These are phyloP conservation scores for Latrodectus hesperus DNA, from an alignment of 2,888 invertebrate species.

Conservation along the genomic window DNA sequence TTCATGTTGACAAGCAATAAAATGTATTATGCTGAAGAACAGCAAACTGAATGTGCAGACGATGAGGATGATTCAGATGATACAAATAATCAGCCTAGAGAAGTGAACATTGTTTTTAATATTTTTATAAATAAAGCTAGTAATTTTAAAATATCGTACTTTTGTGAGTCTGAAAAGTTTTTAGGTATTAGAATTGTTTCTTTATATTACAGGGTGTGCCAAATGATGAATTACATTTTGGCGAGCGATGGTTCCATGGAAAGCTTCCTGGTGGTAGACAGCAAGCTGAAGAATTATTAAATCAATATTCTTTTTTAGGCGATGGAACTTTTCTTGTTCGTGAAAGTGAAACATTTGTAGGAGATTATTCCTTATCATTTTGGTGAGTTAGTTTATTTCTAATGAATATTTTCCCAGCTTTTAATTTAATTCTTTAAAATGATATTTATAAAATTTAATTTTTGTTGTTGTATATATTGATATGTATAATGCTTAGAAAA, in stretches of 20 bases:
- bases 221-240: conserved; percentile 91
- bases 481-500: too few species aligned
- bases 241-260: conserved; percentile 96
- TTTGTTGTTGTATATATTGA: too few species aligned
- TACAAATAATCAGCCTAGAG: conserved; percentile 73
- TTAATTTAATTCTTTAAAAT: not conserved
- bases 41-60: conserved; percentile 70
- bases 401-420: not conserved
- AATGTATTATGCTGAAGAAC: conserved; percentile 87
- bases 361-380: conserved; percentile 95
- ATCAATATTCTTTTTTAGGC: conserved; percentile 86
- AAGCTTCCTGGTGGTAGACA: conserved; percentile 85
- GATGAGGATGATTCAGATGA: conserved; percentile 78
- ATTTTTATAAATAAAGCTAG: too few species aligned
- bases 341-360: conserved; percentile 94
- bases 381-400: conserved; percentile 77
- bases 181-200: too few species aligned
- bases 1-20: conserved; percentile 92
- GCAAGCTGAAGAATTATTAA: conserved; percentile 85
- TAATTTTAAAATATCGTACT: too few species aligned
- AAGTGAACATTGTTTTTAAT: conserved; percentile 12
- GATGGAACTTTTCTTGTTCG: conserved; percentile 95
- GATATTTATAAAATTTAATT: not conserved
- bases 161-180: too few species aligned
- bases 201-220: conserved; percentile 78